phyloP scores from a whole-genome alignment of 2,113 vertebrate genomes.

The Callaeas wilsoni region DNA sequence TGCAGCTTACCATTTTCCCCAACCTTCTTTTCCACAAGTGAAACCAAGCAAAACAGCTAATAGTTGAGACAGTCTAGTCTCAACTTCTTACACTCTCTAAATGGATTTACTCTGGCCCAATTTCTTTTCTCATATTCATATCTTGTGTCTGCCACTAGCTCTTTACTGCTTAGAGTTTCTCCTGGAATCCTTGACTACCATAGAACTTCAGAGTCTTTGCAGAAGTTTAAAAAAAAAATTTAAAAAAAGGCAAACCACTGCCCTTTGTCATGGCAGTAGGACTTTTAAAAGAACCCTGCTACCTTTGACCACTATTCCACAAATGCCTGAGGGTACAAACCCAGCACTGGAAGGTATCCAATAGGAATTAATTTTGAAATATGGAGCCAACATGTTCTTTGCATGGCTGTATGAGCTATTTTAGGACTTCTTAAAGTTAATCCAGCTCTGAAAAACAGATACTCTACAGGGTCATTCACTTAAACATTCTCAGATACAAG shows the following conservation, averaged over 20 bases:
- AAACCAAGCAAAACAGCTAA: background rate
- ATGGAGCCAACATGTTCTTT: background rate
- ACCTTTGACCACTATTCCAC: constrained; percentile 55
- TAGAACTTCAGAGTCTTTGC: background rate
- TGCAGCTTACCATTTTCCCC: background rate
- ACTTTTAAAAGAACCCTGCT: background rate
- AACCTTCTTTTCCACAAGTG: background rate
- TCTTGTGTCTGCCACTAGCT: background rate
- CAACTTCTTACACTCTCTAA: background rate
- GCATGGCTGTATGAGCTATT: constrained; percentile 32
- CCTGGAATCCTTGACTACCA: background rate
- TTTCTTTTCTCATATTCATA: background rate
- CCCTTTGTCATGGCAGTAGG: background rate
- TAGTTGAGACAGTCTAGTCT: background rate
- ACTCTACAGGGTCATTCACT: background rate
- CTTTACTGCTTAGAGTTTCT: background rate
- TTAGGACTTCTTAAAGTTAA: constrained; percentile 36
- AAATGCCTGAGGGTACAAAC: constrained; percentile 43
- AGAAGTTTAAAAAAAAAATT: background rate
- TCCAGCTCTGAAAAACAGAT: background rate
- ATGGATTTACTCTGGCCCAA: background rate
- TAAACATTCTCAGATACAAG: background rate
- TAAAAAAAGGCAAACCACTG: background rate
- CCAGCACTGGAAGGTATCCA: constrained; percentile 37
- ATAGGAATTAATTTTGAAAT: constrained; percentile 32